Conservation (phyloP, 2,113 vertebrate genomes). For the Aptenodytes patagonicus region DNA sequence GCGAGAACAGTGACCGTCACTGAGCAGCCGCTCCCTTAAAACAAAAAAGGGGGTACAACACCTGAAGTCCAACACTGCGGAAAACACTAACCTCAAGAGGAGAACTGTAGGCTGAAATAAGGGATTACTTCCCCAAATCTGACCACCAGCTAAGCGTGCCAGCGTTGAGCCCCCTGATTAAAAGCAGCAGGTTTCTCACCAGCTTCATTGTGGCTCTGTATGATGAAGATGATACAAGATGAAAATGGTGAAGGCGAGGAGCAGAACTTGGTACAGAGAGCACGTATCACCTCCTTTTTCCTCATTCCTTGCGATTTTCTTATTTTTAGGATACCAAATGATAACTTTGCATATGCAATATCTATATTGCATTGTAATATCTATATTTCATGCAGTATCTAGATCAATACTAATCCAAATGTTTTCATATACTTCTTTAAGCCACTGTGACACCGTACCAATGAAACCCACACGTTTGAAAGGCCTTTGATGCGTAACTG, state of each 20-base stretch:
- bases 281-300: background rate
- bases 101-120: background rate
- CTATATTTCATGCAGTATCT: background rate
- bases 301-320: background rate
- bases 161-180: background rate
- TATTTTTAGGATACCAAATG: background rate
- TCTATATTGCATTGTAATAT: background rate
- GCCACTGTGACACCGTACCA: background rate
- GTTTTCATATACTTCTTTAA: background rate
- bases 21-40: background rate
- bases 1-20: background rate
- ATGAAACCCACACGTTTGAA: background rate
- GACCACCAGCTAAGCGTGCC: rapidly evolving
- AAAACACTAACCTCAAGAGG: background rate
- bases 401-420: rapidly evolving
- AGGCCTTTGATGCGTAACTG: background rate
- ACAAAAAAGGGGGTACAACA: background rate
- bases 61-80: rapidly evolving
- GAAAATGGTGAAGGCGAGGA: background rate
- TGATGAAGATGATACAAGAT: background rate
- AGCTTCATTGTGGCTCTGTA: background rate
- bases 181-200: background rate
- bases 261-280: background rate
- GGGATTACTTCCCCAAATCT: background rate
- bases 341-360: background rate